Conservation (phyloP, 2,888 invertebrate genomes). For the Mellilla xanthometata region DNA sequence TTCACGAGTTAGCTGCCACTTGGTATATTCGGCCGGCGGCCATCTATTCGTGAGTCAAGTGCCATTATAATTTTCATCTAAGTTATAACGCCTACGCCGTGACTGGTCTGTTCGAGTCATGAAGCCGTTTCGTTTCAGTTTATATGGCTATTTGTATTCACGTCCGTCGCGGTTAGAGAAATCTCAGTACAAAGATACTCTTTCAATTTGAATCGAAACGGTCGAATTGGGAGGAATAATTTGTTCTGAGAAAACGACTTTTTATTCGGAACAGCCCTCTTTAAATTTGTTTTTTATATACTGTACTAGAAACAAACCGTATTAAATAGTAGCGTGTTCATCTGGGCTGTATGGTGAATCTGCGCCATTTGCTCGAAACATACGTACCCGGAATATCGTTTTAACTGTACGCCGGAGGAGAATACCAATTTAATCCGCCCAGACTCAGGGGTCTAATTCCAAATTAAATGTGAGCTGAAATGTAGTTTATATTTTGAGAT, state of each 20-base stretch:
- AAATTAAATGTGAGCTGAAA: conserved; percentile 21
- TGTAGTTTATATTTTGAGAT: conserved; percentile 21
- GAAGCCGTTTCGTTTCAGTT: conserved; percentile 73
- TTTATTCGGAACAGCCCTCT: conserved; percentile 57
- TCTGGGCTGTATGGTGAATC: conserved; percentile 3
- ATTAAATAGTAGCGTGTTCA: not conserved
- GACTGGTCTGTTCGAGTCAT: conserved; percentile 65
- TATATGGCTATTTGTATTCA: conserved; percentile 77
- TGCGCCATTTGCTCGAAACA: conserved; percentile 10
- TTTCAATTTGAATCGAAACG: conserved; percentile 79
- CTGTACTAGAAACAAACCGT: too few species aligned
- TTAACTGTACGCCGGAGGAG: conserved; percentile 12
- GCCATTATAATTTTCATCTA: conserved; percentile 45
- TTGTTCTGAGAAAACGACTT: conserved; percentile 67
- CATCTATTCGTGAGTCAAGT: conserved; percentile 33
- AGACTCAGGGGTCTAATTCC: conserved; percentile 23
- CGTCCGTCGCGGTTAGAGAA: conserved; percentile 70
- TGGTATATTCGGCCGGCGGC: conserved; percentile 13
- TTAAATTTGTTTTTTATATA: too few species aligned
- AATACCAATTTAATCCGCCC: conserved; percentile 18
- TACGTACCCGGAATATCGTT: conserved; percentile 10
- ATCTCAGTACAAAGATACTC: conserved; percentile 74
- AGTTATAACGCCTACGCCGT: conserved; percentile 54
- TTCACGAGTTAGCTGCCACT: not conserved
- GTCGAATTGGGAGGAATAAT: conserved; percentile 72